phyloP scores from a whole-genome alignment of 2,113 vertebrate species.

The Cheilinus undulatus region DNA sequence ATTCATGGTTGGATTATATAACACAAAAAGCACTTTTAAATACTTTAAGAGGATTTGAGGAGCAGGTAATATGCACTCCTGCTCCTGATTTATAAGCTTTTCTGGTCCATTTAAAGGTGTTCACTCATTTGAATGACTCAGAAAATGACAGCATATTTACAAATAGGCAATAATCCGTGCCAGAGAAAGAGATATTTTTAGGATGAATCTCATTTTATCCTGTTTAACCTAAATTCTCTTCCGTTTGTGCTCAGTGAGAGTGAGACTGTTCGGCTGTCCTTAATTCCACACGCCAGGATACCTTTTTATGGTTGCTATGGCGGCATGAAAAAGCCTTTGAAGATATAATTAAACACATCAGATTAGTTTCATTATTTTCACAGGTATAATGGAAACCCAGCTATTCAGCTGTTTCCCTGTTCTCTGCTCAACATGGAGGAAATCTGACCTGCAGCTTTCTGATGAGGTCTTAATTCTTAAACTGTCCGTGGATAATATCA shows the following conservation, averaged over 20 bases:
- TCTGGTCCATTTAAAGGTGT: constrained; percentile 6
- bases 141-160: constrained; percentile 7
- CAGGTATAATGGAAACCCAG: background rate
- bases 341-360: background rate
- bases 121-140: constrained; percentile 14
- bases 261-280: constrained; percentile 8
- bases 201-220: constrained; percentile 1
- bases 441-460: no score
- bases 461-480: no score
- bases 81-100: background rate
- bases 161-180: background rate
- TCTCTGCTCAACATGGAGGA: no score
- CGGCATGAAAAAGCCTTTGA: background rate
- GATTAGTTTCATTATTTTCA: background rate
- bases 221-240: constrained; percentile 6
- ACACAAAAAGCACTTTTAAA: background rate
- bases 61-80: constrained; percentile 5
- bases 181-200: constrained; percentile 12
- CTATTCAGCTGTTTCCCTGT: no score
- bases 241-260: background rate
- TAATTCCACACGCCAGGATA: background rate
- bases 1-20: constrained; percentile 15
- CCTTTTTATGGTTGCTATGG: background rate
- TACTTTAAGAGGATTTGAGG: constrained; percentile 23
- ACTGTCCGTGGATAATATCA: no score